phyloP scores from a whole-genome alignment of 1,140 invertebrate genomes.

The Phthorimaea operculella region DNA sequence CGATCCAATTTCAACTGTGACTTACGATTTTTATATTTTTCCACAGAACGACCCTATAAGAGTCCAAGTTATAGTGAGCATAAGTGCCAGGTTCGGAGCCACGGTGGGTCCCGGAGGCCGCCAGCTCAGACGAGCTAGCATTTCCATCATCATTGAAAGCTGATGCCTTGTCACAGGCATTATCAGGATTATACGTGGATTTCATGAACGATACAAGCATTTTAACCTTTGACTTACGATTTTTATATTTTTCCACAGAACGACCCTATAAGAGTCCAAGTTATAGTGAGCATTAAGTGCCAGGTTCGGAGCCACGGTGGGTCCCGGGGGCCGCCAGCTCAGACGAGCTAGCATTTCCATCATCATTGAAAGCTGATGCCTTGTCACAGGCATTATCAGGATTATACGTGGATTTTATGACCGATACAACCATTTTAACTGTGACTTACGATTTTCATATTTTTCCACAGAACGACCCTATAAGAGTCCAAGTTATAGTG shows the following conservation, averaged over 20 bases:
- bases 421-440: too few species aligned
- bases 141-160: too few species aligned
- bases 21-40: slow-evolving; percentile 26
- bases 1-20: not conserved
- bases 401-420: too few species aligned
- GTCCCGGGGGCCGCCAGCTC: slow-evolving; percentile 34
- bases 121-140: slow-evolving; percentile 56
- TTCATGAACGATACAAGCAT: too few species aligned
- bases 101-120: slow-evolving; percentile 26
- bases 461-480: slow-evolving; percentile 23
- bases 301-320: slow-evolving; percentile 24
- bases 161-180: too few species aligned
- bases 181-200: too few species aligned
- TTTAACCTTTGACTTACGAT: slow-evolving; percentile 21
- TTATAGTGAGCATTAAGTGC: slow-evolving; percentile 16
- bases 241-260: slow-evolving; percentile 19
- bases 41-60: slow-evolving; percentile 26
- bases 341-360: slow-evolving; percentile 58
- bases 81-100: slow-evolving; percentile 20
- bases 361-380: too few species aligned
- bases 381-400: too few species aligned
- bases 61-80: slow-evolving; percentile 22
- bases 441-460: slow-evolving; percentile 26
- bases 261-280: slow-evolving; percentile 28
- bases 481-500: slow-evolving; percentile 23